Conservation (phyloP, 2,113 vertebrate species). For the Oriolus oriolus region DNA sequence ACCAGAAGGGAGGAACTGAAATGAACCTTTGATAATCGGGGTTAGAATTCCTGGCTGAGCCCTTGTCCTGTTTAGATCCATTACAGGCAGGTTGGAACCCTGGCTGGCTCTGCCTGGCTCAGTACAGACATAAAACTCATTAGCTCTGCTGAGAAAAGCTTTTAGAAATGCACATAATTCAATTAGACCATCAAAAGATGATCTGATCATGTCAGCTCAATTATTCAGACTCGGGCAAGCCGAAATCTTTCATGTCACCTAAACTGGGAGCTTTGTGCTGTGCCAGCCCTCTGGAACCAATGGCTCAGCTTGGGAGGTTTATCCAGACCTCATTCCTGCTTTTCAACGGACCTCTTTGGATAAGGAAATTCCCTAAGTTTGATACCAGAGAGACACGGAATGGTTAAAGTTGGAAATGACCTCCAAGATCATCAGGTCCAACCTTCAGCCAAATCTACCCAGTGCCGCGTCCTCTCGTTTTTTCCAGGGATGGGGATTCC, state of each 20-base stretch:
- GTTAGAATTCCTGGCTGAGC: neutral
- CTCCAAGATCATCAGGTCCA: neutral
- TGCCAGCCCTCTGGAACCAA: neutral
- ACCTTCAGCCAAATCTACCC: neutral
- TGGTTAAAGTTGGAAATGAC: neutral
- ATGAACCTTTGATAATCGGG: neutral
- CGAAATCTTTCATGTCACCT: neutral
- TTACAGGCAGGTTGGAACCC: neutral
- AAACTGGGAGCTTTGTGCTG: neutral
- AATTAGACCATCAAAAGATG: slow-evolving; percentile 36
- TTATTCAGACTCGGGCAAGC: neutral
- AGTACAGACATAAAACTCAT: neutral
- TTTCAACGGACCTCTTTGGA: neutral
- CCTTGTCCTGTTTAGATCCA: neutral
- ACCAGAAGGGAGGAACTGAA: neutral
- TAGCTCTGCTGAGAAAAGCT: neutral
- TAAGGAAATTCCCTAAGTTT: neutral
- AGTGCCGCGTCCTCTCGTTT: rapidly evolving
- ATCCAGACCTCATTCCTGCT: neutral
- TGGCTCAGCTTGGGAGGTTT: neutral
- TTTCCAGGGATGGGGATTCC: neutral
- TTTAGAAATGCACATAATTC: neutral
- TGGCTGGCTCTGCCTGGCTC: neutral
- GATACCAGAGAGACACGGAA: neutral
- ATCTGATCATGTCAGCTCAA: slow-evolving; percentile 18